These are phyloP conservation scores for Heliocidaris tuberculata DNA, from an alignment of 35 echinoderm and acorn worm genomes.

Conservation along the genomic window DNA sequence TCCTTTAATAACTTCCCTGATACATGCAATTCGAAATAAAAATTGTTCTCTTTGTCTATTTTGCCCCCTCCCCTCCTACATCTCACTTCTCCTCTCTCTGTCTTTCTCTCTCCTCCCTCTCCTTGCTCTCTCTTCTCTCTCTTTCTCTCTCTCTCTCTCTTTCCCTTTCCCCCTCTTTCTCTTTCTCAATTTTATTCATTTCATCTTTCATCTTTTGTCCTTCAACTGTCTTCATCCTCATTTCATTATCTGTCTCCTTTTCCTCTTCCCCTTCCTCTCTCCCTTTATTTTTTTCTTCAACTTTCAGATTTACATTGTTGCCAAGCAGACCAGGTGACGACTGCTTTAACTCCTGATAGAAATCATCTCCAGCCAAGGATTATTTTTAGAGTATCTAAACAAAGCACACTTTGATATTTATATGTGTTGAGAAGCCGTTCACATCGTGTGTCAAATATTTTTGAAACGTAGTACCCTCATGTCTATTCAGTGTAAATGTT, in stretches of 20 bases:
- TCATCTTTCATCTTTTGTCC: background rate
- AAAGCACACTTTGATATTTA: background rate
- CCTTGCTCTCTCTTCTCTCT: background rate
- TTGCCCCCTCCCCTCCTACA: too few relatives aligned
- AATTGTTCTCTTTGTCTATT: background rate
- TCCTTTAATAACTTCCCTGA: too few relatives aligned
- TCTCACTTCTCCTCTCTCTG: too few relatives aligned
- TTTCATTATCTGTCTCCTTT: background rate
- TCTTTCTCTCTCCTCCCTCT: background rate
- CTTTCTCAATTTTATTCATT: background rate
- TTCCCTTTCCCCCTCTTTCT: background rate
- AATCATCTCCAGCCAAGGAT: background rate
- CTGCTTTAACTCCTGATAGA: background rate
- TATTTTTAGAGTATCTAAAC: background rate
- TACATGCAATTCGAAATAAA: background rate
- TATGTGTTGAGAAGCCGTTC: background rate
- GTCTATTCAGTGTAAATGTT: background rate
- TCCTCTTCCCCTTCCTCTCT: background rate
- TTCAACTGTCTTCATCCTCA: background rate
- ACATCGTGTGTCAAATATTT: background rate
- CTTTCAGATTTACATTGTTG: slow-evolving; percentile 53
- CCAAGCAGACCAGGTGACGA: slow-evolving; percentile 43
- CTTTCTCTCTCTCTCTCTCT: background rate
- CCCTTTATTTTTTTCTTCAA: background rate
- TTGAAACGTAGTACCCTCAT: background rate